A percentile compares a stretch with the other conserved stretches of the same genome.
Conservation (phyloP, 2,113 vertebrate species). For the Actenoides hombroni region DNA sequence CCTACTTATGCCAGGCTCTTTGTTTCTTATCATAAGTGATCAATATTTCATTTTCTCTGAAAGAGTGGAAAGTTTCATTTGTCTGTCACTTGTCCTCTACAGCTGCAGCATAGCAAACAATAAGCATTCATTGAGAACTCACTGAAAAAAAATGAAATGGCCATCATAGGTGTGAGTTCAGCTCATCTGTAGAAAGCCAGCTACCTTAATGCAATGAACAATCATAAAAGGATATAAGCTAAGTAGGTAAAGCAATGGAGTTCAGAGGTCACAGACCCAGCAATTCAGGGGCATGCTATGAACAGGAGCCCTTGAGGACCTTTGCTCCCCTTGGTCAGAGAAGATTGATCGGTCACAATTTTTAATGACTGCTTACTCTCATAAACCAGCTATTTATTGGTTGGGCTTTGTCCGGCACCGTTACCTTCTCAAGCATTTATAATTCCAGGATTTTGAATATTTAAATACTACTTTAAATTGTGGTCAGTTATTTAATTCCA, state of each 20-base stretch:
- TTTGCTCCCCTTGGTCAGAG: conserved; percentile 71
- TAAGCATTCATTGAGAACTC: neutral
- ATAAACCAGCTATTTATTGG: conserved; percentile 76
- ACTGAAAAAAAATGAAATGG: neutral
- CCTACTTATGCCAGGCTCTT: conserved; percentile 73
- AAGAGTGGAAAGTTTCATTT: conserved; percentile 75
- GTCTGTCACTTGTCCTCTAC: conserved; percentile 62
- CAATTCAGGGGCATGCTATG: conserved; percentile 54
- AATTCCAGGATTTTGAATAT: neutral
- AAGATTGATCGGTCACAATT: conserved; percentile 66
- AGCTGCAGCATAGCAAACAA: conserved; percentile 62
- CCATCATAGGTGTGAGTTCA: neutral
- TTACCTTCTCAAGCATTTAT: neutral
- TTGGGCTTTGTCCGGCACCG: neutral
- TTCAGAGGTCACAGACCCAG: conserved; percentile 54
- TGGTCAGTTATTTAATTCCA: conserved; percentile 10
- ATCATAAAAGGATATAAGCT: conserved; percentile 69
- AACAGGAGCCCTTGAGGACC: conserved; percentile 76
- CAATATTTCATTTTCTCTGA: conserved; percentile 93
- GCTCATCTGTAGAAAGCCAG: conserved; percentile 9
- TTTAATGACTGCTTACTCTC: conserved; percentile 74
- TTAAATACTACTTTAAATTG: neutral
- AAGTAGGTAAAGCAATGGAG: conserved; percentile 39
- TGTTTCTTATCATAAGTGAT: conserved; percentile 88
- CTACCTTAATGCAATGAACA: conserved; percentile 71